Base-by-base conservation (phyloP, 2,888 invertebrate species). In the Hipparchia semele region DNA sequence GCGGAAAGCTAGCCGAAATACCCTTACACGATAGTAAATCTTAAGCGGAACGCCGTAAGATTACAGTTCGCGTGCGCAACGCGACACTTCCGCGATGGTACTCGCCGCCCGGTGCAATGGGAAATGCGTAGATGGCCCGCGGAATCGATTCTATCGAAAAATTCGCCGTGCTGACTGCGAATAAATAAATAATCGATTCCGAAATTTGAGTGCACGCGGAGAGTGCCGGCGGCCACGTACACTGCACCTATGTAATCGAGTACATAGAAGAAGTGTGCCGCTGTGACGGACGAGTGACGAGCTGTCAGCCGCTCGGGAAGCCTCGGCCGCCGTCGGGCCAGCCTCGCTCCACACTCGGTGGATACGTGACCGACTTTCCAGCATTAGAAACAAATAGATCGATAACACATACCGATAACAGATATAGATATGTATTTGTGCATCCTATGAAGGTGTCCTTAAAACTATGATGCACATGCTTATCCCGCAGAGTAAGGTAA, bases 261-360 rank as follows among this genome's bases (percentile, higher is more conserved):
- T 80, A 80, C 87, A 89, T 91, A 91, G 86, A 87, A 90, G 86
- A 88, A 90, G 87, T 90, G 89, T 88, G 90, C 88, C 87, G 88
- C 83, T 84, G 85, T 90, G 91, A 90, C 84, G 88, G 88, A 86
- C 90, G 87, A 86, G 86, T 92, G 92, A 92, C 91, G 91, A 86
- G 82, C 90, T 92, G 92, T 92, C 92, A 91, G 79, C 80, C 84
- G 83, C 77, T 92, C 92, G 92, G 90, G 73, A 45, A 78, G 75
- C 81, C 79, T 88, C 92, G 92, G 82, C 75, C 56, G 72, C 61
- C 73, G 69, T 87, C 87, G 78, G 77, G 78, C 79, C 83, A 90
- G 70, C 61, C 69, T 13, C 69, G 73, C 73, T 70, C n/a, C 76
- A 75, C 75, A 76, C 75, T 72, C 53, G 71, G 51, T 8, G 62